phyloP scores from a whole-genome alignment of 1,140 invertebrate genomes.

The Dendrolimus kikuchii region DNA sequence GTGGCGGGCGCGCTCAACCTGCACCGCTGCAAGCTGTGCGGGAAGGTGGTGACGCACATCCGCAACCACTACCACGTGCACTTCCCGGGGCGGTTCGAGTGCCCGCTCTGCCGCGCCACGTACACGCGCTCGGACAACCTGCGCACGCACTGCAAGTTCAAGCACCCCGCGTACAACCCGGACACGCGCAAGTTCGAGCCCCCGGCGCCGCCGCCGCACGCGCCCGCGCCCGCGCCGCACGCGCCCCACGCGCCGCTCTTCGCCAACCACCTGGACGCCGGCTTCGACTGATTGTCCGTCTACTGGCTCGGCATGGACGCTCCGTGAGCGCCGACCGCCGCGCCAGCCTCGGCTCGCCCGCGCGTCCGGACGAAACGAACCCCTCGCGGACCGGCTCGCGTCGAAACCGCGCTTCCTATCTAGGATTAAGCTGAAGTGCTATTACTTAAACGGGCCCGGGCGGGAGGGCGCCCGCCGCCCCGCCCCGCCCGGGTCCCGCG shows the following conservation, averaged over 20 bases:
- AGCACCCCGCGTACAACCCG: conserved; percentile 85
- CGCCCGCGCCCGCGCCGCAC: conserved; percentile 67
- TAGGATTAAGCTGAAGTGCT: conserved; percentile 69
- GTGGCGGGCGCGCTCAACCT: conserved; percentile 90
- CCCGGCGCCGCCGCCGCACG: conserved; percentile 70
- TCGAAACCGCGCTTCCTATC: conserved; percentile 51
- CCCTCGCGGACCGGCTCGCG: conserved; percentile 23
- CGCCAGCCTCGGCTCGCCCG: conserved; percentile 31
- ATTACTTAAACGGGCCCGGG: conserved; percentile 67
- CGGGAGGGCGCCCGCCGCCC: conserved; percentile 27
- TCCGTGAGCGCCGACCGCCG: conserved; percentile 38
- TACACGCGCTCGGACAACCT: conserved; percentile 91
- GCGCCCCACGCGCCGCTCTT: conserved; percentile 68
- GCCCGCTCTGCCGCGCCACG: conserved; percentile 87
- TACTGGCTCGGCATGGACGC: conserved; percentile 61
- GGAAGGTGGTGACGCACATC: conserved; percentile 92
- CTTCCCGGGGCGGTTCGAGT: conserved; percentile 90
- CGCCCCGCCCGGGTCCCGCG: conserved; percentile 28
- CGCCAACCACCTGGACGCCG: conserved; percentile 61
- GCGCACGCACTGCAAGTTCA: conserved; percentile 91
- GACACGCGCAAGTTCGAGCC: conserved; percentile 88
- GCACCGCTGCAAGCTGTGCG: conserved; percentile 92
- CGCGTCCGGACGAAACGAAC: too few species aligned
- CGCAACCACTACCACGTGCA: conserved; percentile 93
- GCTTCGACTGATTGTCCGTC: conserved; percentile 67